Conservation (phyloP, 1,140 invertebrate genomes). For the Drosophila teissieri region DNA sequence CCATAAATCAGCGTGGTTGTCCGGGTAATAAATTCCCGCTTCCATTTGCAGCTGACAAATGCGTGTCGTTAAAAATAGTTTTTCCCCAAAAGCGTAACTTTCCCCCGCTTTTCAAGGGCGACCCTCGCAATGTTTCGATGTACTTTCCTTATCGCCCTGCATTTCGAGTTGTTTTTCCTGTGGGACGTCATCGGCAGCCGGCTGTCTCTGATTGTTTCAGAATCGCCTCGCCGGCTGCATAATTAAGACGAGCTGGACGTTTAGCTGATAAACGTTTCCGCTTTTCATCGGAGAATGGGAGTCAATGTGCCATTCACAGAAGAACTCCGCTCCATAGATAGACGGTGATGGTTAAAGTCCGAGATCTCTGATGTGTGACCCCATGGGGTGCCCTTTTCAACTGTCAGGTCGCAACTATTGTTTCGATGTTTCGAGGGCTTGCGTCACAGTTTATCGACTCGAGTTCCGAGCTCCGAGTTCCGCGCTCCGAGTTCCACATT, state of each 20-base stretch:
- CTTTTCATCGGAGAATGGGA: conserved; percentile 16
- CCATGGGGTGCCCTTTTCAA: conserved; percentile 50
- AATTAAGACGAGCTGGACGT: conserved; percentile 34
- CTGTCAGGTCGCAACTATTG: conserved; percentile 40
- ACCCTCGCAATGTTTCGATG: conserved; percentile 24
- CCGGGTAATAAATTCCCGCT: conserved; percentile 35
- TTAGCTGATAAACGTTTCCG: conserved; percentile 48
- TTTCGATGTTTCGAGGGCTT: conserved; percentile 34
- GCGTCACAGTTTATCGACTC: conserved; percentile 61
- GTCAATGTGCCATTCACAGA: conserved; percentile 24
- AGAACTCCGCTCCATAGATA: conserved; percentile 25
- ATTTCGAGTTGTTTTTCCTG: conserved; percentile 20
- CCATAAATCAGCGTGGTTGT: conserved; percentile 30
- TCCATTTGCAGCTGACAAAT: conserved; percentile 48
- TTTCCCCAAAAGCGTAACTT: conserved; percentile 9
- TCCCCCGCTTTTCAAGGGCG: conserved; percentile 30
- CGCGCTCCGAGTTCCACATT: too few relatives aligned
- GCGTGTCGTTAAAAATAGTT: conserved; percentile 45
- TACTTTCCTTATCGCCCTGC: conserved; percentile 37
- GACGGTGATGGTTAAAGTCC: conserved; percentile 36
- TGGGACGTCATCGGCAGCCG: conserved; percentile 14
- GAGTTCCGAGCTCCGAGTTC: not conserved
- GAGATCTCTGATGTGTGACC: conserved; percentile 32
- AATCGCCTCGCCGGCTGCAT: conserved; percentile 33
- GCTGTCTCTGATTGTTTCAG: conserved; percentile 27